These are phyloP conservation scores for Chloroclystis v-ata DNA, from an alignment of 2,888 invertebrate genomes.

Conservation along the genomic window DNA sequence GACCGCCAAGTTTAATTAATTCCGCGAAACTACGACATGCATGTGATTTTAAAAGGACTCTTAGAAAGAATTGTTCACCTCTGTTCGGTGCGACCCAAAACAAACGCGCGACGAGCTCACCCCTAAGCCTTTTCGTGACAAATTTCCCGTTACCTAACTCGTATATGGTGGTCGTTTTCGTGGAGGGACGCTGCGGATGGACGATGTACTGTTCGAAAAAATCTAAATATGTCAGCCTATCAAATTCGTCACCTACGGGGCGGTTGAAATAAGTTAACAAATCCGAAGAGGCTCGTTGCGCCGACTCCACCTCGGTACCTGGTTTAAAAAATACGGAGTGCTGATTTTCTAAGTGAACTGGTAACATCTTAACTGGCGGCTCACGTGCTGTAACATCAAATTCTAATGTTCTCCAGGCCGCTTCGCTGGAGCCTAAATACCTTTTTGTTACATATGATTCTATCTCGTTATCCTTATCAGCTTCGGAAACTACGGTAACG, in stretches of 20 bases:
- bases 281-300: too few species aligned
- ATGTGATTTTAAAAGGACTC: conserved; percentile 4
- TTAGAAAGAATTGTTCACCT: conserved; percentile 16
- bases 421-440: conserved; percentile 5
- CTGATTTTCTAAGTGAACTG: conserved; percentile 3
- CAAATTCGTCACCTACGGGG: too few species aligned
- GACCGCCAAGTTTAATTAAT: too few species aligned
- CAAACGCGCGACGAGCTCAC: conserved; percentile 1
- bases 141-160: neutral
- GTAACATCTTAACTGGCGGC: conserved; percentile 3
- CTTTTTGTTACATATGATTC: conserved; percentile 6
- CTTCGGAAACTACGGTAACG: too few species aligned
- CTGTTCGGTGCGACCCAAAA: conserved; percentile 3
- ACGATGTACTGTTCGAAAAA: conserved; percentile 8
- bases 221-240: conserved; percentile 2
- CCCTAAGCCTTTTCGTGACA: too few species aligned
- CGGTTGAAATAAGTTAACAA: too few species aligned
- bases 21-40: conserved; percentile 10
- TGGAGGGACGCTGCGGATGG: conserved; percentile 3
- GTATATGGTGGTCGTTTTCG: neutral
- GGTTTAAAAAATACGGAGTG: conserved; percentile 4
- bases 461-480: too few species aligned
- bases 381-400: too few species aligned
- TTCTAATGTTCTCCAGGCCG: conserved; percentile 6
- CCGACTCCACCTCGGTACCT: neutral